phyloP scores from a whole-genome alignment of 2,797 vertebrate genomes.

The Megaceryle alcyon region DNA sequence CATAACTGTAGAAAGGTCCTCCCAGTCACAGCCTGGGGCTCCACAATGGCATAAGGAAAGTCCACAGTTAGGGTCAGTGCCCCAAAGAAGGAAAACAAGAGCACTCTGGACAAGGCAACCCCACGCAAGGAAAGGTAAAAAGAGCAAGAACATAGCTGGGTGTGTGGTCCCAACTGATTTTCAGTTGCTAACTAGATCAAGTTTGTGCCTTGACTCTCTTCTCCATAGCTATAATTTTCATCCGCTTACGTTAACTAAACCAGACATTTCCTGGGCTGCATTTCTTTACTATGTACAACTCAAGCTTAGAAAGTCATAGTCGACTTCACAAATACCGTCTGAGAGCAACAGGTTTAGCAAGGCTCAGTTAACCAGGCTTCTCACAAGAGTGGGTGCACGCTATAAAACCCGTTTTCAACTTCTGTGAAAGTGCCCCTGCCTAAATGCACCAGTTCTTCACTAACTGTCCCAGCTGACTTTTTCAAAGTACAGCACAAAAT shows the following conservation, averaged over 20 bases:
- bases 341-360: not conserved
- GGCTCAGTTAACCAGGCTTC: not conserved
- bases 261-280: not conserved
- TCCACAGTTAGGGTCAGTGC: not conserved
- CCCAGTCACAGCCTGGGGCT: not conserved
- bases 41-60: not conserved
- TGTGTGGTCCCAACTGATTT: not conserved
- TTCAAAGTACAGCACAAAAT: not conserved
- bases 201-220: not conserved
- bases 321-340: not conserved
- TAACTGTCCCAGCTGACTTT: not conserved
- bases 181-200: not conserved
- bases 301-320: not conserved
- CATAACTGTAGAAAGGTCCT: not conserved
- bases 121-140: not conserved
- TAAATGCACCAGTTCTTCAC: not conserved
- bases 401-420: not conserved
- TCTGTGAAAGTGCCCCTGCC: fast-evolving
- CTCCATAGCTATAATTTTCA: not conserved
- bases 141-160: not conserved
- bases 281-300: not conserved
- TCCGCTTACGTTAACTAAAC: not conserved
- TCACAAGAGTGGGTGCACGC: not conserved
- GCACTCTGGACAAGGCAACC: not conserved
- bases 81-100: not conserved